Percentiles rank a stretch among this genome's conserved stretches.
These are phyloP conservation scores for Avahi laniger DNA, from an alignment of 2,797 vertebrate genomes.

Conservation along the genomic window DNA sequence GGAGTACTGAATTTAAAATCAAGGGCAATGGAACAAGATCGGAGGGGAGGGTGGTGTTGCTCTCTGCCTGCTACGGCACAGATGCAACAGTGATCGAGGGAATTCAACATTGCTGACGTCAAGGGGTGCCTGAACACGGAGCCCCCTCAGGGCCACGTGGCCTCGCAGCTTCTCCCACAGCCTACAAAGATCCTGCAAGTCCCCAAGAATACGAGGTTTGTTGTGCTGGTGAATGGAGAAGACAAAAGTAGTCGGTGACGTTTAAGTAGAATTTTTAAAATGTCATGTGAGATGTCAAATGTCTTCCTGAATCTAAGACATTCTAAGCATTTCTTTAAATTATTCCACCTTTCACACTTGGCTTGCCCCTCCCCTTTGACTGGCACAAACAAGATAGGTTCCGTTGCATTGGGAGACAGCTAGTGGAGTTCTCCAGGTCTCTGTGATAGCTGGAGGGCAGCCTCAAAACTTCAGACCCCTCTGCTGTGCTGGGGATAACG, in stretches of 20 bases:
- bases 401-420: neutral
- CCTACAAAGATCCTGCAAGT: no score
- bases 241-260: neutral
- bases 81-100: neutral
- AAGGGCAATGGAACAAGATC: neutral
- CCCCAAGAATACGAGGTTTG: neutral
- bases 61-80: fast-evolving
- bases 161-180: no score
- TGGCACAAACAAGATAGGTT: neutral
- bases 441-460: neutral
- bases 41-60: fast-evolving
- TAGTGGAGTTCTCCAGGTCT: neutral
- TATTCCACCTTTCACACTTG: no score
- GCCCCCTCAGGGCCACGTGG: neutral
- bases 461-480: neutral
- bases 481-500: no score
- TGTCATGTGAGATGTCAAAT: neutral
- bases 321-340: neutral
- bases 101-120: no score
- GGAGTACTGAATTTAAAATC: no score
- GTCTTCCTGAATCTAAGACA: neutral
- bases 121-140: fast-evolving
- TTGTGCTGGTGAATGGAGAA: fast-evolving
- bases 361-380: fast-evolving
- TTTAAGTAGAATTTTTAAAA: neutral